Percentiles rank a stretch among this genome's conserved stretches.
phyloP scores from a whole-genome alignment of 2,888 invertebrate species.

The Troilus luridus region DNA sequence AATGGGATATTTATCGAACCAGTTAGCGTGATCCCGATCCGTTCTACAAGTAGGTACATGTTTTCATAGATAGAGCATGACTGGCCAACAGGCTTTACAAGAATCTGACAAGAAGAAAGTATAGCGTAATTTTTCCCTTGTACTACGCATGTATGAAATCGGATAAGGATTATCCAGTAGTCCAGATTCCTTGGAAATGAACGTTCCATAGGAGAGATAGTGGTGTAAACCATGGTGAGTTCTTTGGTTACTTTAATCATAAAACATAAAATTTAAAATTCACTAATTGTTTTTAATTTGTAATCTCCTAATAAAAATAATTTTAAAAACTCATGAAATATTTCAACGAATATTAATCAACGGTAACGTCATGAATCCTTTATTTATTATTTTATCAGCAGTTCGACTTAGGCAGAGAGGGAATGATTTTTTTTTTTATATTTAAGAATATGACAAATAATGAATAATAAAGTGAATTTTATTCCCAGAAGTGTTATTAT shows the following conservation, averaged over 20 bases:
- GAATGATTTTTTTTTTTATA: too few relatives aligned
- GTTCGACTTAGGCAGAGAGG: too few relatives aligned
- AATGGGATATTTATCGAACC: constrained; percentile 14
- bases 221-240: neutral
- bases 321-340: too few relatives aligned
- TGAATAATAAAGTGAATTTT: too few relatives aligned
- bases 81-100: constrained; percentile 1
- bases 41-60: neutral
- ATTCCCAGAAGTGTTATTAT: too few relatives aligned
- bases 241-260: neutral
- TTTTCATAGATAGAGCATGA: neutral
- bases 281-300: too few relatives aligned
- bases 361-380: too few relatives aligned
- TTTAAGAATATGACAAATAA: too few relatives aligned
- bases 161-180: neutral
- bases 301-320: too few relatives aligned
- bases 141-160: neutral
- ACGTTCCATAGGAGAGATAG: neutral
- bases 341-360: too few relatives aligned
- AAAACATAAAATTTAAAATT: neutral
- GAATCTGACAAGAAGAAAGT: constrained; percentile 24
- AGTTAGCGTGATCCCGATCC: neutral
- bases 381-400: too few relatives aligned
- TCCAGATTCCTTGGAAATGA: neutral
- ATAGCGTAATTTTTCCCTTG: neutral